Evolutionary conservation across 1,140 invertebrate genomes (phyloP).

Genomic region (Pseudomyrmex sp.): DNA sequence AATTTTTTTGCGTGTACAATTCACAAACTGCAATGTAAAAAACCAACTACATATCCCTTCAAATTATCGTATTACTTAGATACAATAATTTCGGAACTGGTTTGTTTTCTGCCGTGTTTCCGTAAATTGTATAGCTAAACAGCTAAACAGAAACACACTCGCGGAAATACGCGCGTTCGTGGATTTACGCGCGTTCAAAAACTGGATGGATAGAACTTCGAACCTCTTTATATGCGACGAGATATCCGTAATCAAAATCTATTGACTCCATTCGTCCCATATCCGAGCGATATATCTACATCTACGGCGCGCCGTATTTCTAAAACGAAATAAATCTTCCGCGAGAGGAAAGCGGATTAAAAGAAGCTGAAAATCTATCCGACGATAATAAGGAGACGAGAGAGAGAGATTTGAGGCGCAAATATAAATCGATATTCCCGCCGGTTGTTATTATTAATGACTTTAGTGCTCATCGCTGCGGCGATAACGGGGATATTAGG

Average conservation of each 20-base stretch:
- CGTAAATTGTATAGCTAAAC: neutral
- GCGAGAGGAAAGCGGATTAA: conserved; percentile 41
- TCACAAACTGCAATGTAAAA: too few species aligned
- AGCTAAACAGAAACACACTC: conserved; percentile 2
- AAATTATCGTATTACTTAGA: too few species aligned
- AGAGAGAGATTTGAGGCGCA: conserved; percentile 32
- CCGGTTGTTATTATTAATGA: conserved; percentile 67
- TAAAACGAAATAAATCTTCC: conserved; percentile 55
- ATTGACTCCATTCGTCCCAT: conserved; percentile 42
- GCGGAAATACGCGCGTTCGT: neutral
- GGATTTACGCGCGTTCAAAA: conserved; percentile 34
- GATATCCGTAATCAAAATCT: conserved; percentile 58
- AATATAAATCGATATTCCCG: conserved; percentile 53
- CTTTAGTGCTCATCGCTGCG: conserved; percentile 37
- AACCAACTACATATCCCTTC: too few species aligned
- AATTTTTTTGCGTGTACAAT: too few species aligned
- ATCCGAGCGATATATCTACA: conserved; percentile 44
- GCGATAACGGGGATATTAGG: conserved; percentile 53
- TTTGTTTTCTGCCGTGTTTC: neutral
- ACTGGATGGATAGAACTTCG: conserved; percentile 26
- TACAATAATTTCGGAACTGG: neutral
- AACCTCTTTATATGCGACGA: conserved; percentile 49
- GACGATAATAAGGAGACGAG: conserved; percentile 44
- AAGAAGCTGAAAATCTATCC: conserved; percentile 56
- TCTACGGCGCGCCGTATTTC: conserved; percentile 27